These are phyloP conservation scores for Phenganax subtilis DNA, from an alignment of 92 coral and sea anemone species.

Conservation along the genomic window DNA sequence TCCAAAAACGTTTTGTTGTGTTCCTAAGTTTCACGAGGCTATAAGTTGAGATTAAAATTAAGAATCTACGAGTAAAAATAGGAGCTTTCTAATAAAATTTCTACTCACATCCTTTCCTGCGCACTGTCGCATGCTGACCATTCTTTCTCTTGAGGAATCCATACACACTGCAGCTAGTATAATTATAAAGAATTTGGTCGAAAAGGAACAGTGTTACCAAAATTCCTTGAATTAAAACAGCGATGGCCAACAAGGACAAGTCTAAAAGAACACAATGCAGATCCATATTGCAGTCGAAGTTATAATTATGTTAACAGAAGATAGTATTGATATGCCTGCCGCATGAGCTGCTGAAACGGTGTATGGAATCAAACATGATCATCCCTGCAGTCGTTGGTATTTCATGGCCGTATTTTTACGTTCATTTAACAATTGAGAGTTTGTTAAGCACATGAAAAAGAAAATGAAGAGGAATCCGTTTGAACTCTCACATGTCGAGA, in stretches of 20 bases:
- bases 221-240: constrained; percentile 47
- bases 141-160: not conserved
- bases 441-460: not conserved
- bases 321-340: too few relatives aligned
- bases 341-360: too few relatives aligned
- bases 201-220: constrained; percentile 48
- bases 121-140: not conserved
- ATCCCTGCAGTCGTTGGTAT: too few relatives aligned
- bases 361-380: too few relatives aligned
- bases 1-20: too few relatives aligned
- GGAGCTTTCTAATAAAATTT: not conserved
- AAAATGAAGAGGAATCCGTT: too few relatives aligned
- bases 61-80: not conserved
- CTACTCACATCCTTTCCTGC: constrained; percentile 31
- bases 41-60: not conserved
- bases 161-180: constrained; percentile 6
- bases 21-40: too few relatives aligned
- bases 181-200: constrained; percentile 53
- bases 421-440: too few relatives aligned
- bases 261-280: constrained; percentile 37
- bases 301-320: too few relatives aligned
- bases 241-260: constrained; percentile 43
- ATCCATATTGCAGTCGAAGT: too few relatives aligned
- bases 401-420: too few relatives aligned
- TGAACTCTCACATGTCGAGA: too few relatives aligned